Percentiles rank a stretch among this genome's conserved stretches.
phyloP scores from a whole-genome alignment of 2,888 invertebrate genomes.

The Megaustenia siamemsis region DNA sequence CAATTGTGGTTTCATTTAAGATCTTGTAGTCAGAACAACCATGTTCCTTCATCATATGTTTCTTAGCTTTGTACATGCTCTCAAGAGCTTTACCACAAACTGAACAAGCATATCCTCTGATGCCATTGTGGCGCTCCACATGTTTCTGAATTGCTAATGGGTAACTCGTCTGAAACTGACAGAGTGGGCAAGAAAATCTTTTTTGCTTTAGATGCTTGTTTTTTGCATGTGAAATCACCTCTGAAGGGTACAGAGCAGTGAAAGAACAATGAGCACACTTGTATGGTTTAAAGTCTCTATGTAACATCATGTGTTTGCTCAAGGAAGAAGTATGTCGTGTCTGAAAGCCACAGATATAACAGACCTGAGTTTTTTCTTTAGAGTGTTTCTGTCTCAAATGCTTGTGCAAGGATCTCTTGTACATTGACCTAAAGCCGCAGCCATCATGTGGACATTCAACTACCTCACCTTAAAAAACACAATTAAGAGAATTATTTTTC shows the following conservation, averaged over 20 bases:
- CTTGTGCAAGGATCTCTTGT: conserved; percentile 49
- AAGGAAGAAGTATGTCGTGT: conserved; percentile 48
- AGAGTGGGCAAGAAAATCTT: conserved; percentile 43
- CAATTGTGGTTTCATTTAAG: conserved; percentile 24
- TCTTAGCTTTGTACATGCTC: conserved; percentile 41
- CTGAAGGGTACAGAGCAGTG: conserved; percentile 38
- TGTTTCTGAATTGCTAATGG: conserved; percentile 47
- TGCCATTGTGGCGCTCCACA: conserved; percentile 32
- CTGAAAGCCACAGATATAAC: conserved; percentile 50
- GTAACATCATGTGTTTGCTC: conserved; percentile 37
- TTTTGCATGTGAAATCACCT: conserved; percentile 41
- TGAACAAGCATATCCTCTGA: conserved; percentile 33
- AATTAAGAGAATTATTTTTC: background rate
- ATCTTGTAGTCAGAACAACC: conserved; percentile 37
- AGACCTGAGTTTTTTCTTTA: conserved; percentile 42
- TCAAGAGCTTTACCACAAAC: conserved; percentile 45
- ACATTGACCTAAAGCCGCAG: conserved; percentile 38
- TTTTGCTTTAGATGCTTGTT: conserved; percentile 49
- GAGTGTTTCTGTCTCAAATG: conserved; percentile 52
- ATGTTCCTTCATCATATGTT: conserved; percentile 45
- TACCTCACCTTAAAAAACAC: conserved; percentile 41
- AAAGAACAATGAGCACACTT: conserved; percentile 53
- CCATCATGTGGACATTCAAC: conserved; percentile 45
- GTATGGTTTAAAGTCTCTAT: conserved; percentile 44
- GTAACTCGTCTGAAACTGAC: conserved; percentile 51